phyloP scores from a whole-genome alignment of 2,113 vertebrate species.

The Lagopus muta region DNA sequence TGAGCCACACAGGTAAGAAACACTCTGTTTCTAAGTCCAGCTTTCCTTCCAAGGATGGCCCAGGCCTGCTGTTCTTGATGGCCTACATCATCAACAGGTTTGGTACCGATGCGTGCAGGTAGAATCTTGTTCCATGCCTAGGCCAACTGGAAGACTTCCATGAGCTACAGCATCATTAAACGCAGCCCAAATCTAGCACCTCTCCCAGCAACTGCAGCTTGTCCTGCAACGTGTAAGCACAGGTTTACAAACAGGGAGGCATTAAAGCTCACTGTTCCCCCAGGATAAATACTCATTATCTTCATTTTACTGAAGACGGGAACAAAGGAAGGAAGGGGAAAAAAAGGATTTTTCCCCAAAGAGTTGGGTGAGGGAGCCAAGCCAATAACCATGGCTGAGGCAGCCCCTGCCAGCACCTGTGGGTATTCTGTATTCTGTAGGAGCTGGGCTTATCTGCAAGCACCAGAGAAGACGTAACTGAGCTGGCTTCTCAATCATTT shows the following conservation, averaged over 20 bases:
- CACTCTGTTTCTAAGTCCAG: background rate
- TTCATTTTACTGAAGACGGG: background rate
- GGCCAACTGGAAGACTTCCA: background rate
- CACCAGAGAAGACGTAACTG: background rate
- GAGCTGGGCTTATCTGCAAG: background rate
- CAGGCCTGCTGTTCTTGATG: background rate
- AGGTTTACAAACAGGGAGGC: background rate
- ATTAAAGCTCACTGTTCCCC: background rate
- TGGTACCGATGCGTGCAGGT: fast-evolving
- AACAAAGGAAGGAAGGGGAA: background rate
- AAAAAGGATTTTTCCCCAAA: background rate
- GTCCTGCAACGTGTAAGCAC: background rate
- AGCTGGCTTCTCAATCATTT: background rate
- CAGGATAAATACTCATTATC: background rate
- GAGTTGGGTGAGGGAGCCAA: background rate
- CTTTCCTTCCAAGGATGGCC: background rate
- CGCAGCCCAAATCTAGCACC: background rate
- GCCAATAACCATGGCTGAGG: background rate
- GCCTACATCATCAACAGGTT: background rate
- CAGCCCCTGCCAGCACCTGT: background rate
- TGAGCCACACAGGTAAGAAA: constrained; percentile 15
- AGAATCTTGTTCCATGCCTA: background rate
- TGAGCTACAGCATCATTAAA: background rate
- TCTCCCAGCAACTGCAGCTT: background rate
- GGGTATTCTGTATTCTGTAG: background rate